Evolutionary conservation across 1,140 invertebrate genomes (phyloP), one percentile per base, ranked within the genome.

Genomic region (Hormaphis cornu): DNA sequence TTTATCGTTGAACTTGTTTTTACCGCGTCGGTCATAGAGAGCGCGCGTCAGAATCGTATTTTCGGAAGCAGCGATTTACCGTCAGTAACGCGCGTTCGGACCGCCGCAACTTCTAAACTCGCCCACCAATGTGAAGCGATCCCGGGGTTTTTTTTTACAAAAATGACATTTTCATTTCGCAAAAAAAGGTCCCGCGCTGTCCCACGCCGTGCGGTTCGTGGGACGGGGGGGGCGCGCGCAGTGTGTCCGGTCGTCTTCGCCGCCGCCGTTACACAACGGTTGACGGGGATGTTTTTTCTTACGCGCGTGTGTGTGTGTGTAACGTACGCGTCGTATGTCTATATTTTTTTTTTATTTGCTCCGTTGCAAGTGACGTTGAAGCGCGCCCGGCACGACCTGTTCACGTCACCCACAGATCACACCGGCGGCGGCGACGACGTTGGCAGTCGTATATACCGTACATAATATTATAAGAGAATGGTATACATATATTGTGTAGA

Each of bases 341-440:
- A 12, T 24, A 22, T 28, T 53, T 53, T 53, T 33, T 35, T 35
- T 24, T 37, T 8, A 37, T 24, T 56, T 22, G 12, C 20, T 58
- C 54, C 54, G 44, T 50, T 66, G 61, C 44, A 66, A 66, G 61
- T 66, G 61, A 66, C 61, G 42, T 66, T 66, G 61, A 66, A 66
- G 61, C 61, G 26, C 44, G 28, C 61, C 42, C 44, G 28, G 44
- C 61, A 44, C 61, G 61, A 66, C 61, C 61, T 66, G 61, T 66
- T 33, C 61, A 66, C 61, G 61, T 66, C 61, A 66, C 61, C 61
- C 40, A 66, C 61, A 66, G 61, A 66, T 66, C 61, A 66, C 61
- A n/a, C n/a, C n/a, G n/a, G n/a, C 61, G 58, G 40, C 61, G 61
- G 61, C 61, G 35, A 44, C 54, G 20, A 24, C 35, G 20, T 2